Evolutionary conservation across 2,888 invertebrate species (phyloP), one percentile per base, ranked within the genome.

Genomic region (Tricholauxania praeusta): DNA sequence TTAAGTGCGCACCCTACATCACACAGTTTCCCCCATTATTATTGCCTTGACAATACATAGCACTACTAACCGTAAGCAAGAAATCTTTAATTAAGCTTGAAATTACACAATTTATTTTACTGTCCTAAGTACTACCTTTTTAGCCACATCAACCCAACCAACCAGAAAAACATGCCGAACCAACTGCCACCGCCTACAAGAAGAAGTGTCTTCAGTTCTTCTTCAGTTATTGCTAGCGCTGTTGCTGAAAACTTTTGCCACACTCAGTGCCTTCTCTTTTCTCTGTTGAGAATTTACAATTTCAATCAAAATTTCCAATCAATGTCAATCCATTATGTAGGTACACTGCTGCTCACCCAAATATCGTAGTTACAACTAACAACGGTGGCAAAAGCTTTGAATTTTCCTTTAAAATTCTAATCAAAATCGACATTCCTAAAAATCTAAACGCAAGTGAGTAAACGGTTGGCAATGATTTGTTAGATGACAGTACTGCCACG

Each of bases 251-350:
- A 10, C 39, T 39, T 39, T 39, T 39, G 10, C 39, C 39, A 39
- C 5, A 39, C 39, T 39, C 39, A 3, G 4, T 39, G 10, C 10
- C 39, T 39, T 2, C 32, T 28, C 15, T 4, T 5, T 60, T 60
- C 32, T 39, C 57, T 59, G 10, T 22, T 3, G 69, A 75, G 73
- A 76, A 78, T 79, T 79, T 74, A 77, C 78, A 82, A 82, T 83
- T 84, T 80, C 84, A 84, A 84, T 85, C 84, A 85, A 84, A 85
- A 84, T 85, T 85, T 84, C 84, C 85, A 84, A 85, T 84, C 84
- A 84, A 85, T 84, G 84, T 85, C 84, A 84, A 85, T 84, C 85
- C 84, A 83, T 83, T 83, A 83, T 17, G n/a, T 28, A 19, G 79
- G 82, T 79, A 67, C 78, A 60, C 70, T 53, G 10, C 49, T 52